phyloP scores from a whole-genome alignment of 2,888 invertebrate species.

The Zaprionus bogoriensis region DNA sequence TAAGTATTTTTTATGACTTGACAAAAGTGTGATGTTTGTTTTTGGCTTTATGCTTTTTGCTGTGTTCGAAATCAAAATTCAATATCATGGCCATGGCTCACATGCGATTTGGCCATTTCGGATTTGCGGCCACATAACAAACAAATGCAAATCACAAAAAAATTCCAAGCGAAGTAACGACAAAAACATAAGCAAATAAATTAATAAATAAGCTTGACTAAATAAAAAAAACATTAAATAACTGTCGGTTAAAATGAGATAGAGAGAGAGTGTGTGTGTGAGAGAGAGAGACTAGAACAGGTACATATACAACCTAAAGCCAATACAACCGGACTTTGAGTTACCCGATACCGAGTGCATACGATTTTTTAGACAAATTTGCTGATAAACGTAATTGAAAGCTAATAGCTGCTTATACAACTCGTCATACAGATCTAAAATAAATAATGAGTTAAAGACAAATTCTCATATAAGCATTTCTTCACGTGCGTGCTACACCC shows the following conservation, averaged over 20 bases:
- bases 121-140: constrained; percentile 43
- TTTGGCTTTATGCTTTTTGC: constrained; percentile 9
- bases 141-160: constrained; percentile 3
- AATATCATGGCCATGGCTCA: constrained; percentile 76
- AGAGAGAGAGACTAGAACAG: background rate
- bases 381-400: too few relatives aligned
- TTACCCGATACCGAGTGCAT: too few relatives aligned
- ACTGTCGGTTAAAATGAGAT: constrained; percentile 27
- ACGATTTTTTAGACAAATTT: too few relatives aligned
- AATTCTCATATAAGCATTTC: too few relatives aligned
- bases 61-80: constrained; percentile 56
- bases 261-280: background rate
- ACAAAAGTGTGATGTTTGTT: background rate
- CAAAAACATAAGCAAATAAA: constrained; percentile 26
- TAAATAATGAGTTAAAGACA: too few relatives aligned
- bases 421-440: too few relatives aligned
- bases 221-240: constrained; percentile 78
- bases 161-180: background rate
- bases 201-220: constrained; percentile 71
- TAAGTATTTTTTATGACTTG: constrained; percentile 41
- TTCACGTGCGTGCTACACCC: too few relatives aligned
- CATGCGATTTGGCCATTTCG: constrained; percentile 74
- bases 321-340: too few relatives aligned
- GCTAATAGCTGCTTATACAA: too few relatives aligned
- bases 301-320: too few relatives aligned